Evolutionary conservation across 1,140 invertebrate genomes (phyloP).

Genomic region (Ceratina japonica): DNA sequence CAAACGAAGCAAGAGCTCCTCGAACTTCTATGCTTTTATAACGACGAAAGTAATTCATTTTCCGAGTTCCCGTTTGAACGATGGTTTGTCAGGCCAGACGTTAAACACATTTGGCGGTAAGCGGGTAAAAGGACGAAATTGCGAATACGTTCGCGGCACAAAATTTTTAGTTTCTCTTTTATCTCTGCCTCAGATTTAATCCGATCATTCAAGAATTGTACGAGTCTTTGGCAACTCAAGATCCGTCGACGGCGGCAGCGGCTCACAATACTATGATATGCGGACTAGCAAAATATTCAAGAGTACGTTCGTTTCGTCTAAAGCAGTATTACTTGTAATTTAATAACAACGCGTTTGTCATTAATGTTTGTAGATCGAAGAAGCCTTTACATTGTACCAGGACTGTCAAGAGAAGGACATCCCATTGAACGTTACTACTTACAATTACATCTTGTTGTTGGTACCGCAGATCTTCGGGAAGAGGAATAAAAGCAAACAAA

Average conservation of each 20-base stretch:
- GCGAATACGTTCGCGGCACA: not conserved
- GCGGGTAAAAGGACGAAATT: conserved; percentile 35
- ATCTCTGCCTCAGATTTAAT: conserved; percentile 48
- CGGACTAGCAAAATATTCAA: conserved; percentile 81
- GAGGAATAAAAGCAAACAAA: conserved; percentile 50
- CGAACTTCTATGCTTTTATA: conserved; percentile 91
- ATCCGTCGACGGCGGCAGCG: conserved; percentile 70
- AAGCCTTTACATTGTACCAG: conserved; percentile 83
- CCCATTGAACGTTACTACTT: conserved; percentile 83
- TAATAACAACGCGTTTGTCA: not conserved
- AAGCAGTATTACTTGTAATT: not conserved
- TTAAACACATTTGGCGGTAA: conserved; percentile 86
- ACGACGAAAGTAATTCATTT: conserved; percentile 83
- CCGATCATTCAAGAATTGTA: conserved; percentile 64
- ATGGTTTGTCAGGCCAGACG: conserved; percentile 80
- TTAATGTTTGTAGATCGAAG: conserved; percentile 78
- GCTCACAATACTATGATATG: conserved; percentile 80
- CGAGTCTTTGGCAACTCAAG: conserved; percentile 74
- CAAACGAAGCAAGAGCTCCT: conserved; percentile 86
- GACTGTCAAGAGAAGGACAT: conserved; percentile 85
- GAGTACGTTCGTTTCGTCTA: conserved; percentile 55
- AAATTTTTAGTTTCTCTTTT: conserved; percentile 12
- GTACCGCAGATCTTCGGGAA: conserved; percentile 82
- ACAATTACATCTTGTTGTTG: conserved; percentile 85
- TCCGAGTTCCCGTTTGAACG: conserved; percentile 88